Percentiles rank a stretch among this genome's conserved stretches.
Evolutionary conservation across 2,888 invertebrate species (phyloP).

Genomic region (Calliopum simillimum): DNA sequence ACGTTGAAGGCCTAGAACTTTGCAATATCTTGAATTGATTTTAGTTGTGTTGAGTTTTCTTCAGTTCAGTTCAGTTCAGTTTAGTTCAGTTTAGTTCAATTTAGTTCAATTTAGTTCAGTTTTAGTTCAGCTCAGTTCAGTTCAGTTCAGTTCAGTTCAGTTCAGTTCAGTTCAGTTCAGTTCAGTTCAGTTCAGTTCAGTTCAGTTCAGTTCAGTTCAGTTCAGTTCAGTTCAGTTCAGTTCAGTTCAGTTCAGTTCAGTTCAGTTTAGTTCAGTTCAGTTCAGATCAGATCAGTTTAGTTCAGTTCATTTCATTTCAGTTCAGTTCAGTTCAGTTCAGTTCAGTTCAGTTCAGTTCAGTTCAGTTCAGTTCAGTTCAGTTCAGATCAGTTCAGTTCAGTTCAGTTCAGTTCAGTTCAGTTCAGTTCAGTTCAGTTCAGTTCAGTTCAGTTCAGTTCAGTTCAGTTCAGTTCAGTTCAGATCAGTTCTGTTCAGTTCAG

Average conservation of each 20-base stretch:
- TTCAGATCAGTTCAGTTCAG: not conserved
- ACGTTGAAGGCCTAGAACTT: too few relatives aligned
- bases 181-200: not conserved
- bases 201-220: not conserved
- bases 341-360: not conserved
- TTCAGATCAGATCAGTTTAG: not conserved
- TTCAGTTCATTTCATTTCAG: not conserved
- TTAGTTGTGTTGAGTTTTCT: not conserved
- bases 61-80: not conserved
- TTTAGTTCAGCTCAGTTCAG: not conserved
- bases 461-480: not conserved
- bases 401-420: not conserved
- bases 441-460: not conserved
- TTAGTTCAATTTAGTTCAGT: not conserved
- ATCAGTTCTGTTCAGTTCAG: not conserved
- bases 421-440: constrained; percentile 1
- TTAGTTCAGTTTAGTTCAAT: not conserved
- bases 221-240: not conserved
- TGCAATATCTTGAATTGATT: not conserved
- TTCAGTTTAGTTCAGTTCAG: not conserved
- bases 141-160: not conserved
- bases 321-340: not conserved
- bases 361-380: not conserved
- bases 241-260: not conserved
- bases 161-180: not conserved